Conservation (phyloP, 92 coral and sea anemone genomes). For the Siderastrea radians region DNA sequence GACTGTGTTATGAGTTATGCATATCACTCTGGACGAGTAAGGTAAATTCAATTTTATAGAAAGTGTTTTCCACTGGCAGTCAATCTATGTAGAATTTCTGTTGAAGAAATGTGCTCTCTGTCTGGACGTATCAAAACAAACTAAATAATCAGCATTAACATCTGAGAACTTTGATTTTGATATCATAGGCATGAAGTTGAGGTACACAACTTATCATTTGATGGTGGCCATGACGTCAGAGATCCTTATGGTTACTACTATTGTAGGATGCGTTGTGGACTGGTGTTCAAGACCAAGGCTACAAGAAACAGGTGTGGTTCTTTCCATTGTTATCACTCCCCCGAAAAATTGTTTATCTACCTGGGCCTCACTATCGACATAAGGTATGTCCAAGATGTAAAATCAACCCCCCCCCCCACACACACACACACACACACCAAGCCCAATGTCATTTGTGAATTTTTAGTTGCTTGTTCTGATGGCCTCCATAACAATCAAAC, state of each 20-base stretch:
- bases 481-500: neutral
- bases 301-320: neutral
- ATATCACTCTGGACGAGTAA: conserved; percentile 64
- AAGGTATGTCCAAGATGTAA: too few relatives aligned
- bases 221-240: conserved; percentile 6
- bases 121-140: neutral
- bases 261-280: conserved; percentile 14
- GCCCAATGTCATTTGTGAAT: too few relatives aligned
- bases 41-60: conserved; percentile 7
- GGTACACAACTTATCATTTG: conserved; percentile 13
- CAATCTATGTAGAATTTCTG: neutral
- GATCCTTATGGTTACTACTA: conserved; percentile 32
- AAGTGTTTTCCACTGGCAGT: conserved; percentile 13
- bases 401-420: too few relatives aligned
- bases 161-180: neutral
- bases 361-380: too few relatives aligned
- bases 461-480: neutral
- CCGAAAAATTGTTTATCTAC: too few relatives aligned
- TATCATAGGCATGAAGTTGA: conserved; percentile 27
- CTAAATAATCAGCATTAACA: neutral
- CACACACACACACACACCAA: too few relatives aligned
- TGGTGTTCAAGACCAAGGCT: conserved; percentile 32
- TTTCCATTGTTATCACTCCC: neutral
- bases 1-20: conserved; percentile 40
- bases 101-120: neutral